phyloP scores from a whole-genome alignment of 2,888 invertebrate species.

The Coecobrya sp. region DNA sequence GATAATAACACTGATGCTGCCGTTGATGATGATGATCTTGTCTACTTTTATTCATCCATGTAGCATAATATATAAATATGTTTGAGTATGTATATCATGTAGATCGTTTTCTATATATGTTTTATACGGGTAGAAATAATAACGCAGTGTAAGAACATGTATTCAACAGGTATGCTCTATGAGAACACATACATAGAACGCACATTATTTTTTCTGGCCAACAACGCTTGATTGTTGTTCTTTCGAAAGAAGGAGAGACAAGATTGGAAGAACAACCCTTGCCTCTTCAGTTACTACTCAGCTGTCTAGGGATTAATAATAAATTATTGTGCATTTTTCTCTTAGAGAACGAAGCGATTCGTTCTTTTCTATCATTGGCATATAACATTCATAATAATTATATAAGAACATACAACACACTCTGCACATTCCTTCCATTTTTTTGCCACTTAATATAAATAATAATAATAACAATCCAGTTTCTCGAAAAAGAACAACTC shows the following conservation, averaged over 20 bases:
- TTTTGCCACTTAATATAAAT: neutral
- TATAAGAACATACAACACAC: slow-evolving; percentile 36
- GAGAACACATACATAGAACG: slow-evolving; percentile 16
- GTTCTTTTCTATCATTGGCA: slow-evolving; percentile 19
- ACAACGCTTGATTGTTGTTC: slow-evolving; percentile 39
- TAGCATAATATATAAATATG: neutral
- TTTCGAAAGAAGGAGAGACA: slow-evolving; percentile 48
- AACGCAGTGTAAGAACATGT: slow-evolving; percentile 32
- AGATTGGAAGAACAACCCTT: slow-evolving; percentile 55
- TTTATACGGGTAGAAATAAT: neutral
- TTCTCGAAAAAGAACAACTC: slow-evolving; percentile 49
- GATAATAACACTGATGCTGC: slow-evolving; percentile 72
- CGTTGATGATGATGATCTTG: slow-evolving; percentile 64
- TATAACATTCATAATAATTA: too few relatives aligned
- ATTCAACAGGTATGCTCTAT: slow-evolving; percentile 62
- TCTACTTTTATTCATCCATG: slow-evolving; percentile 47
- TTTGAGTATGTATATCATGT: neutral
- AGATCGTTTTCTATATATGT: slow-evolving; percentile 10
- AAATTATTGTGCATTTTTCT: slow-evolving; percentile 76
- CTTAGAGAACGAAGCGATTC: slow-evolving; percentile 17
- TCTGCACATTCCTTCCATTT: slow-evolving; percentile 33
- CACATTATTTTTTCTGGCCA: slow-evolving; percentile 74
- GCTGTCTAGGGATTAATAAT: slow-evolving; percentile 77
- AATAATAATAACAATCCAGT: slow-evolving; percentile 45
- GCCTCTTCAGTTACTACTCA: slow-evolving; percentile 77